Evolutionary conservation across 1,140 invertebrate genomes (phyloP), one percentile per base, ranked within the genome.

Genomic region (Chelonus insularis): DNA sequence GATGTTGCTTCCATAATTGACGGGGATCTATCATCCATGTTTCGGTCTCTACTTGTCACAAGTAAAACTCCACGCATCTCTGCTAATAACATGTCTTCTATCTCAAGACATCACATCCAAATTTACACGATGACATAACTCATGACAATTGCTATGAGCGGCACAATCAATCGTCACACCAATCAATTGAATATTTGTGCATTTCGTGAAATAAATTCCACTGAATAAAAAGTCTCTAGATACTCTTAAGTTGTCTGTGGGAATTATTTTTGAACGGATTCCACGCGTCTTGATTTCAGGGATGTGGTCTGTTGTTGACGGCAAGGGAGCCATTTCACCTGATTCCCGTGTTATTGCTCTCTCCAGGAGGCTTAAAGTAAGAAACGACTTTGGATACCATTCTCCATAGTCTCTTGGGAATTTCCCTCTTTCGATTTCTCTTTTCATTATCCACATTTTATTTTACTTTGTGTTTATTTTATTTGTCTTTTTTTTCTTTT

Each of bases 1-100:
- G 74, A 80, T 80, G 77, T 78, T 80, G 73, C 76, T 68, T 75
- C 76, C 69, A 76, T 81, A 81, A 81, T 80, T 81, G 79, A 80
- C 76, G 78, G 78, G 78, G 74, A 81, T 81, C 77, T 75, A 79
- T 81, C 79, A 80, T 80, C 72, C 72, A 70, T 66, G 68, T 74
- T 78, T 77, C 71, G 67, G 70, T 50, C 45, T 60, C 51, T 52
- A 21, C 52, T 54, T 36, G 41, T 61, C 39, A 47, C 32, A 43
- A 21, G 23, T 18, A 32, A 54, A 54, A 16, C 25, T 34, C 36
- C 20, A 8, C 39, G n/a, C 14, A 21, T 23, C 11, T 18, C 39
- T 20, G 34, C 36, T 43, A 41, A 25, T 14, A n/a, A 54, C 18
- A 54, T 37, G 18, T 16, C 12, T 20, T 34, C 12, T 41, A 52